Percentiles rank a stretch among this genome's conserved stretches.
These are phyloP conservation scores for Cephus runcator DNA, from an alignment of 2,888 invertebrate species.

Conservation along the genomic window DNA sequence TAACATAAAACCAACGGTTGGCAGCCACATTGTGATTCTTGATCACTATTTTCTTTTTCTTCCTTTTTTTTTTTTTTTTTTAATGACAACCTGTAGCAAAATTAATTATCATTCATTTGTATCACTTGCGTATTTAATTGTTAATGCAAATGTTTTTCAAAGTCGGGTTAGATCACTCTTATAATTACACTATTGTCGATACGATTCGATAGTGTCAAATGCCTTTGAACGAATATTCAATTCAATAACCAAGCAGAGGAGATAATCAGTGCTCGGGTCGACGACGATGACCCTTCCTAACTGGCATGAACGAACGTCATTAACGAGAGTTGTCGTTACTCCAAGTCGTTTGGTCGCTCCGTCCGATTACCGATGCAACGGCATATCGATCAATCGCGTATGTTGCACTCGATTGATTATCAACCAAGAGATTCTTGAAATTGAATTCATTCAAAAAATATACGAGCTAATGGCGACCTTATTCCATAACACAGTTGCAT, in stretches of 20 bases:
- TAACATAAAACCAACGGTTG: constrained; percentile 28
- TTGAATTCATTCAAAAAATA: neutral
- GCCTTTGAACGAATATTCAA: constrained; percentile 41
- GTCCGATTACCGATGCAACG: neutral
- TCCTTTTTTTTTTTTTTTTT: neutral
- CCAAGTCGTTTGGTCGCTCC: neutral
- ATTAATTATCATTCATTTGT: neutral
- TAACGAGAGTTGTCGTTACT: neutral
- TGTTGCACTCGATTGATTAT: neutral
- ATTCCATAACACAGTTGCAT: neutral
- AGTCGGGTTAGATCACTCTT: neutral
- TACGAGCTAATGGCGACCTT: neutral
- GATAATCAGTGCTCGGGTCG: constrained; percentile 55
- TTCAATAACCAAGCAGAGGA: constrained; percentile 50
- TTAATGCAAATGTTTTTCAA: neutral
- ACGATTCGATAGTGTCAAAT: neutral
- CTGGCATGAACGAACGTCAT: neutral
- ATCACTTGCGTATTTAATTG: neutral
- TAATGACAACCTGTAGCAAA: neutral
- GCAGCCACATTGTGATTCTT: constrained; percentile 30
- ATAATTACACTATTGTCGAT: neutral
- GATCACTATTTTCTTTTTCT: neutral
- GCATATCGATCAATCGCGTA: neutral
- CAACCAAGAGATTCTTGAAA: neutral
- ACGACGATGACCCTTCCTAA: constrained; percentile 46